These are phyloP conservation scores for Drosophila setosimentum DNA, from an alignment of 2,888 invertebrate species.

Conservation along the genomic window DNA sequence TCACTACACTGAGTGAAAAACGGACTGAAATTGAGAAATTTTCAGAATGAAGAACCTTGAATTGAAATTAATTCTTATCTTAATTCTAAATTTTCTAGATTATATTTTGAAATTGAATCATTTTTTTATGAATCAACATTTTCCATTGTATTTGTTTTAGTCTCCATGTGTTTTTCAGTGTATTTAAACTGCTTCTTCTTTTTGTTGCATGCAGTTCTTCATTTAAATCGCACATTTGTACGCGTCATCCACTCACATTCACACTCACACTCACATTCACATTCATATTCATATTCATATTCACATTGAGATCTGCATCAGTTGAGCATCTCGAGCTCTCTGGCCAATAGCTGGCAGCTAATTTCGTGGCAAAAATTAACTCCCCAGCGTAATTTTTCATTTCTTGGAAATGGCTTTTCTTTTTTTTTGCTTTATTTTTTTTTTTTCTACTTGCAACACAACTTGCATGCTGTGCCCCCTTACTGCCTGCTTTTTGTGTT, in stretches of 20 bases:
- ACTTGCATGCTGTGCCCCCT: constrained; percentile 29
- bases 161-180: background rate
- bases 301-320: constrained; percentile 40
- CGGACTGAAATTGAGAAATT: background rate
- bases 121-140: background rate
- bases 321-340: constrained; percentile 4
- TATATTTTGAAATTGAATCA: background rate
- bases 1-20: background rate
- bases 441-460: constrained; percentile 45
- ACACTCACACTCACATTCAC: constrained; percentile 10
- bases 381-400: constrained; percentile 79
- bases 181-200: constrained; percentile 1
- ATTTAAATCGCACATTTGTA: constrained; percentile 77
- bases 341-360: constrained; percentile 74
- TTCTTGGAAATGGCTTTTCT: constrained; percentile 70
- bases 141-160: too few relatives aligned
- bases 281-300: background rate
- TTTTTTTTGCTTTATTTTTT: background rate
- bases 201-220: constrained; percentile 45
- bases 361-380: constrained; percentile 74
- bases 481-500: constrained; percentile 20
- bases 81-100: background rate
- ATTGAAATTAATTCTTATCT: background rate
- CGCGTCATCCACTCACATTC: constrained; percentile 57
- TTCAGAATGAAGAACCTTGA: background rate